Percentiles rank a stretch among this genome's conserved stretches.
Evolutionary conservation across 2,113 vertebrate species (phyloP).

Genomic region (Mobula birostris): DNA sequence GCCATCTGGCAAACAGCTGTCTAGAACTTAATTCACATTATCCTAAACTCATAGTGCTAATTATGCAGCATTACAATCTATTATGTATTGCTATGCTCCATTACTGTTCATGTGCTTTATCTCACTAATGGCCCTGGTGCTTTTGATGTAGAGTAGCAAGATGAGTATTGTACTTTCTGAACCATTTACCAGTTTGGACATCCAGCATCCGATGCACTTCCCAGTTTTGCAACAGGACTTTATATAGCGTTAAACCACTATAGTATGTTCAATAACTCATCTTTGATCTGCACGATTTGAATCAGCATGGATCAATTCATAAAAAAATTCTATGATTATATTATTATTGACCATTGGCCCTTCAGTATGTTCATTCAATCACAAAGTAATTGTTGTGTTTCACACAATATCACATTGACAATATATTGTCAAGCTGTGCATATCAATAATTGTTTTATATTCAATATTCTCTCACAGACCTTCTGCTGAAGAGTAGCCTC

Average conservation of each 20-base stretch:
- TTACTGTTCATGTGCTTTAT: conserved; percentile 13
- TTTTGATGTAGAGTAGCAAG: neutral
- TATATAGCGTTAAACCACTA: neutral
- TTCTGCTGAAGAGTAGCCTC: neutral
- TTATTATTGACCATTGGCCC: neutral
- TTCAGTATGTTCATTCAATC: neutral
- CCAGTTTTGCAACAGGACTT: neutral
- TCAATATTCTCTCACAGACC: neutral
- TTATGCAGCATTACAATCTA: neutral
- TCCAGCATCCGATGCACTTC: neutral
- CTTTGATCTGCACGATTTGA: neutral
- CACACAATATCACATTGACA: neutral
- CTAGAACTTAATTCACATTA: neutral
- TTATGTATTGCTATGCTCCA: neutral
- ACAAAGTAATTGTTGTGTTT: neutral
- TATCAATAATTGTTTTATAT: neutral
- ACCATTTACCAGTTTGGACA: neutral
- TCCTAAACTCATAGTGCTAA: neutral
- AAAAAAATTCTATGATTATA: neutral
- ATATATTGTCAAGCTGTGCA: neutral
- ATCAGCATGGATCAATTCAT: neutral
- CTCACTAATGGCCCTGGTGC: neutral
- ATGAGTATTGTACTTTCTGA: neutral
- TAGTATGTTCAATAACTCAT: neutral
- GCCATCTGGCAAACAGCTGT: neutral